Conservation (phyloP, 1,140 invertebrate species). For the Drosophila neocordata region DNA sequence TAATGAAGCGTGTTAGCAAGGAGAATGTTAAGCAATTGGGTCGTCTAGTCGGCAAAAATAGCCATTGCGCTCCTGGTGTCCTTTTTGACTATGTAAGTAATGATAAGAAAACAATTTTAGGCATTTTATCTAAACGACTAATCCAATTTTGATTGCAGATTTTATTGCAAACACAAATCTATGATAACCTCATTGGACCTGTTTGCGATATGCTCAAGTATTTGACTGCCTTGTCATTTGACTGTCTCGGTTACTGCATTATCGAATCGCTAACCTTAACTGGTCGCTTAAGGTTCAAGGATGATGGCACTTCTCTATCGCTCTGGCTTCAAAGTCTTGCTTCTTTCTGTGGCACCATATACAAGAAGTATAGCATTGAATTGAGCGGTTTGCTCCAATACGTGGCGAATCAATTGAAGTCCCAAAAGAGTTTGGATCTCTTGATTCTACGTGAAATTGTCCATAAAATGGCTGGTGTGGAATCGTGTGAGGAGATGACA, state of each 20-base stretch:
- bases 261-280: conserved; percentile 94
- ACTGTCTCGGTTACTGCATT: conserved; percentile 97
- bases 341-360: conserved; percentile 96
- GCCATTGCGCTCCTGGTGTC: conserved; percentile 96
- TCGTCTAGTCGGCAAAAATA: conserved; percentile 97
- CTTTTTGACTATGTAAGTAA: conserved; percentile 96
- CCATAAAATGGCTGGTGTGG: conserved; percentile 99
- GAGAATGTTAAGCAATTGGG: conserved; percentile 99
- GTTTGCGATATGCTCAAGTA: conserved; percentile 99
- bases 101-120: not conserved
- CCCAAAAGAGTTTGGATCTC: conserved; percentile 97
- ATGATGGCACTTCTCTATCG: conserved; percentile 96
- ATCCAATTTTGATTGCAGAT: conserved; percentile 83
- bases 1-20: conserved; percentile 99
- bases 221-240: conserved; percentile 97
- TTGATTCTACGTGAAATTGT: conserved; percentile 98
- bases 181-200: conserved; percentile 98
- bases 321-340: conserved; percentile 97
- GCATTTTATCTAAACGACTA: not conserved
- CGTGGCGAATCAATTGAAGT: conserved; percentile 98
- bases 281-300: conserved; percentile 91
- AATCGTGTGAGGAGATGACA: conserved; percentile 98
- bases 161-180: conserved; percentile 96
- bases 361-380: conserved; percentile 99
- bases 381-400: conserved; percentile 97